Evolutionary conservation across 2,113 vertebrate species (phyloP), one percentile per base, ranked within the genome.

Genomic region (Vulpes lagopus): DNA sequence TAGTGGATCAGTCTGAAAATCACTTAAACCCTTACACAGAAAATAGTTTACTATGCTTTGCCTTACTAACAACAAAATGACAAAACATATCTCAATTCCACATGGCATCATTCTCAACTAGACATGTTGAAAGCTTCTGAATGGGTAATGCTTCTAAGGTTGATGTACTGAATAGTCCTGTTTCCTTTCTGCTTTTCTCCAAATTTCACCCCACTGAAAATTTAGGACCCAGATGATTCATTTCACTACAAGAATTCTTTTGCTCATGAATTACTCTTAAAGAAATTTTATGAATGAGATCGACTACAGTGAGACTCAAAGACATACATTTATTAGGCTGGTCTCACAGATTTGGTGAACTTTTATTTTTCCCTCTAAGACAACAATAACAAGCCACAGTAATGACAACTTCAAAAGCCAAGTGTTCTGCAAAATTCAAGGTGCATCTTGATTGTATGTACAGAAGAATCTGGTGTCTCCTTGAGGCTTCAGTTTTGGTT

Each of bases 401-500:
- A 64, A 87, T n/a, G 60, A 79, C 65, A 74, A 57, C 32, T 76
- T 92, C 15, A 19, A 91, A 89, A 80, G 88, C 53, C 49, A 55
- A 94, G 64, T 15, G 22, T 64, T 78, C 38, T 55, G n/a, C 30
- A 85, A 84, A 60, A 82, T n/a, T 79, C 53, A 67, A 64, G 73
- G 59, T 71, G 22, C 0, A 6, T 30, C 69, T 82, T 59, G 55
- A 73, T 89, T 20, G 20, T 3, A 19, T 30, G 30, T 27, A 71
- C 60, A 69, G 6, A 49, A 5, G 32, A 82, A 93, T 35, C 15
- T 62, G 64, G 35, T 3, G 57, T 95, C 93, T 96, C 81, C 60
- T 80, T 84, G 92, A 97, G 69, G 90, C 93, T 98, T 92, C 97
- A 76, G 86, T 85, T 96, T 98, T 97, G 97, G 92, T 96, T 97